Evolutionary conservation across 2,113 vertebrate species (phyloP).

Genomic region (Anhinga anhinga): DNA sequence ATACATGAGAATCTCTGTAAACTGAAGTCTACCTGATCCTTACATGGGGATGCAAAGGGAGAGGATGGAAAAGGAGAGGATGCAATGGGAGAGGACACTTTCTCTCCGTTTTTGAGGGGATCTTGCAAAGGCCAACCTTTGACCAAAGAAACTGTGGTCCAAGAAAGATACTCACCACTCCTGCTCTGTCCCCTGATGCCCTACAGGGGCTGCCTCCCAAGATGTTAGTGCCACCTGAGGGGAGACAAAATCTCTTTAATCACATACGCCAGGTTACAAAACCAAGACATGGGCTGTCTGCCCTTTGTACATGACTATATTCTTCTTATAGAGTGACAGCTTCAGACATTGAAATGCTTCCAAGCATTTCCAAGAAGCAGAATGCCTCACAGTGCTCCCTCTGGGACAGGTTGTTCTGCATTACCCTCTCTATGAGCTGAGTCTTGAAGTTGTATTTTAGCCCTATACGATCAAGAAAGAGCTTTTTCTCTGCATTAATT

Average conservation of each 20-base stretch:
- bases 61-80: background rate
- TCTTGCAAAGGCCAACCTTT: background rate
- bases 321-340: background rate
- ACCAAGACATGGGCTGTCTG: background rate
- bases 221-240: background rate
- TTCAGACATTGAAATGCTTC: background rate
- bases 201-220: background rate
- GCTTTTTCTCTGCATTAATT: background rate
- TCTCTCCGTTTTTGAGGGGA: background rate
- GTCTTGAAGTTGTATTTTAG: background rate
- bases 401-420: background rate
- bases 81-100: background rate
- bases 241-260: background rate
- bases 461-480: background rate
- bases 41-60: background rate
- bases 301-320: background rate
- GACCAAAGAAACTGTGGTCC: background rate
- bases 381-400: background rate
- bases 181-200: background rate
- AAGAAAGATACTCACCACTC: background rate
- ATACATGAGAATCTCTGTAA: background rate
- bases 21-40: background rate
- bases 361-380: conserved; percentile 20
- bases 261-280: background rate
- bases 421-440: background rate